Evolutionary conservation across 2,113 vertebrate genomes (phyloP).

Genomic region (Nyctereutes procyonoides): DNA sequence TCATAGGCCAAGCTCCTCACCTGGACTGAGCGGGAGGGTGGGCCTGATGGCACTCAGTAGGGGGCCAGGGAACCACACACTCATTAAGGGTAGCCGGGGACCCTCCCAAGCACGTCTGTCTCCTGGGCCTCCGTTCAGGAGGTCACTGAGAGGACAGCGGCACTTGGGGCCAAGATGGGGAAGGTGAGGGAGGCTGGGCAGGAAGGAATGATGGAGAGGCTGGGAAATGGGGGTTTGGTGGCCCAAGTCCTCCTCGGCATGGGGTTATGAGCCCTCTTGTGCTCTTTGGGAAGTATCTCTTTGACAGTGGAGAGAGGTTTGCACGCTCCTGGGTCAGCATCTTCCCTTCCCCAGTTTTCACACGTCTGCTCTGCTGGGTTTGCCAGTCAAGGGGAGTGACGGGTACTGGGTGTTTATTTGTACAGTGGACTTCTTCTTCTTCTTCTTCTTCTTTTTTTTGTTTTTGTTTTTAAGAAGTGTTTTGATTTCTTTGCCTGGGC

Average conservation of each 20-base stretch:
- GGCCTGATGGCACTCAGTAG: neutral
- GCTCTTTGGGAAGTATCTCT: neutral
- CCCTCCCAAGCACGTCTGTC: neutral
- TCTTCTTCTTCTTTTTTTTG: neutral
- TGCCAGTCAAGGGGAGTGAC: neutral
- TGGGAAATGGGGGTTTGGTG: neutral
- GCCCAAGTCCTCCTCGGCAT: neutral
- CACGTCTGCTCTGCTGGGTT: neutral
- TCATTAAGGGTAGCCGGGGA: rapidly evolving
- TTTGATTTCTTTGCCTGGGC: neutral
- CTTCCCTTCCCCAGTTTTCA: neutral
- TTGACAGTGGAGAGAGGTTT: neutral
- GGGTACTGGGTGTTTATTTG: neutral
- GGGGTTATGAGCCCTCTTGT: too few species aligned
- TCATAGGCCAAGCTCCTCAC: neutral
- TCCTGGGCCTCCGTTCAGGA: neutral
- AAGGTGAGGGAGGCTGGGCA: neutral
- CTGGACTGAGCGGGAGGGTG: neutral
- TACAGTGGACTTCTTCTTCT: neutral
- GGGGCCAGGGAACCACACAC: neutral
- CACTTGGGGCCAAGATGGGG: neutral
- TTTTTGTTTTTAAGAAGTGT: neutral
- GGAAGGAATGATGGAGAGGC: neutral
- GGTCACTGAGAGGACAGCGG: rapidly evolving
- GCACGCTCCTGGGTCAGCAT: neutral